Percentiles rank a stretch among this genome's conserved stretches.
Evolutionary conservation across 2,888 invertebrate species (phyloP).

Genomic region (Philopedon plagiatum): DNA sequence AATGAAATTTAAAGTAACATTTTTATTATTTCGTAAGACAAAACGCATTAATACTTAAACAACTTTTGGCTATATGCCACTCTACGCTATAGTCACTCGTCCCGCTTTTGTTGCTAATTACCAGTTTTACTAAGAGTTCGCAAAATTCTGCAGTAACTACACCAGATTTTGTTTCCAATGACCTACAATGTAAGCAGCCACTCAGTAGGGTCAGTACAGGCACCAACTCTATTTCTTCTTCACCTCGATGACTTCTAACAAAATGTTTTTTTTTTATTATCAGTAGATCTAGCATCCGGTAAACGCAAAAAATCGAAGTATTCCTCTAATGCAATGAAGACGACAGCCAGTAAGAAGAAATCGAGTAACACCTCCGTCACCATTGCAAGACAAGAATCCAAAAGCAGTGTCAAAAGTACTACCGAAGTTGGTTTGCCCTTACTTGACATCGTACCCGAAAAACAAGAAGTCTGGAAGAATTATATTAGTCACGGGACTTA

Average conservation of each 20-base stretch:
- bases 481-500: constrained; percentile 44
- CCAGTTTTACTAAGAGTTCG: too few species aligned
- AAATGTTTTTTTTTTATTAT: background rate
- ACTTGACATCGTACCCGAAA: constrained; percentile 53
- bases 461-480: constrained; percentile 52
- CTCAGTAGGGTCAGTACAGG: too few species aligned
- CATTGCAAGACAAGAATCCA: constrained; percentile 44
- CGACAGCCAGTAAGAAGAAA: constrained; percentile 16
- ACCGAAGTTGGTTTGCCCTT: constrained; percentile 15
- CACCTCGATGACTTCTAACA: background rate
- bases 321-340: background rate
- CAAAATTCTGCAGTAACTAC: too few species aligned
- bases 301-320: constrained; percentile 44
- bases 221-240: too few species aligned
- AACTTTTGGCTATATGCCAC: too few species aligned
- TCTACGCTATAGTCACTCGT: too few species aligned
- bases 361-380: constrained; percentile 38
- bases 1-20: too few species aligned
- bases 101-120: too few species aligned
- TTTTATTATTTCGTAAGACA: too few species aligned
- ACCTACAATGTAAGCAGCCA: too few species aligned
- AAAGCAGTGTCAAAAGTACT: constrained; percentile 19
- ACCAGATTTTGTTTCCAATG: too few species aligned
- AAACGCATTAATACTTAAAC: too few species aligned
- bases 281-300: background rate